Percentiles rank a stretch among this genome's conserved stretches.
These are phyloP conservation scores for Turritopsis rubra DNA, from an alignment of 30 jellyfish, hydroid and myxozoan species.

Conservation along the genomic window DNA sequence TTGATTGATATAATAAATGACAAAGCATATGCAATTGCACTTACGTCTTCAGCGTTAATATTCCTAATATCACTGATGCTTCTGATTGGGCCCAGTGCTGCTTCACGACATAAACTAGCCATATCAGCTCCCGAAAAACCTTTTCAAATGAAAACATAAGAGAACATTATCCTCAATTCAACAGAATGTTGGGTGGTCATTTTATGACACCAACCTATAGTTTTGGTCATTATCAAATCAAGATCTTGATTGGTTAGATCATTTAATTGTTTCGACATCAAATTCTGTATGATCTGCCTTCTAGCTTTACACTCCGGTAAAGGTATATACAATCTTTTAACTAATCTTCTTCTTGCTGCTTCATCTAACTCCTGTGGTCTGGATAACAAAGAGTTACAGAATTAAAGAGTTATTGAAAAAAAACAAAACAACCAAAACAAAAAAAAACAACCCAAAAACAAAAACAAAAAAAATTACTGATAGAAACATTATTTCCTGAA, in stretches of 20 bases:
- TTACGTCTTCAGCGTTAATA: constrained; percentile 77
- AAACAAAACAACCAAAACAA: background rate
- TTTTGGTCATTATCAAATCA: constrained; percentile 28
- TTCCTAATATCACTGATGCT: constrained; percentile 57
- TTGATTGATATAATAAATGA: no score
- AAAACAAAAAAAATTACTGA: no score
- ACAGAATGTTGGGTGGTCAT: no score
- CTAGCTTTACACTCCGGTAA: constrained; percentile 84
- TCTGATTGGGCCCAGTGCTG: constrained; percentile 96
- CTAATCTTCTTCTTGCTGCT: constrained; percentile 94
- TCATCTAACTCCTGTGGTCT: constrained; percentile 95
- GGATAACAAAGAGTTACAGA: background rate
- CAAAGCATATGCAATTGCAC: no score
- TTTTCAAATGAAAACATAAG: no score
- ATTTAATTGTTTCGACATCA: constrained; percentile 53
- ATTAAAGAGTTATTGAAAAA: background rate
- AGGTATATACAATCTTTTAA: constrained; percentile 78
- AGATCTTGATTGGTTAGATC: constrained; percentile 34
- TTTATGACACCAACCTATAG: constrained; percentile 76
- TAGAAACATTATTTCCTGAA: no score
- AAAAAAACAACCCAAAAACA: no score
- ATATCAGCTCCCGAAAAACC: constrained; percentile 98
- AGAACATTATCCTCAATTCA: no score
- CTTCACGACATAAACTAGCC: constrained; percentile 92
- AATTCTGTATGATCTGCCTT: constrained; percentile 62